Conservation (phyloP, 1,140 invertebrate species). For the Daktulosphaira vitifoliae region DNA sequence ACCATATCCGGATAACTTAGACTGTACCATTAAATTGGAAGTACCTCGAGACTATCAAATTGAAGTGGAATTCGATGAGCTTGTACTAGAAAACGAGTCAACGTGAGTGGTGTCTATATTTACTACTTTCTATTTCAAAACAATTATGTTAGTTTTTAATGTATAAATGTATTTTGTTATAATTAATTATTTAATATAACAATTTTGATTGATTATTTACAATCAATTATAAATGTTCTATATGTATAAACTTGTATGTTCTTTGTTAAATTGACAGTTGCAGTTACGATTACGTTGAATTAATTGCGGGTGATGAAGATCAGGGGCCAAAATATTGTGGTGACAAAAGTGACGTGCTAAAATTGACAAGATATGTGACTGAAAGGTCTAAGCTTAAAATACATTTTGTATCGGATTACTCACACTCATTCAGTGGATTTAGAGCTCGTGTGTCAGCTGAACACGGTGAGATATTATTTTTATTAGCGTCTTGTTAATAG, state of each 20-base stretch:
- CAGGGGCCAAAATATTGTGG: constrained; percentile 48
- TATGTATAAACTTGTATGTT: no score
- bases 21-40: constrained; percentile 52
- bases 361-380: constrained; percentile 56
- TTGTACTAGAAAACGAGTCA: constrained; percentile 58
- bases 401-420: constrained; percentile 60
- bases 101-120: constrained; percentile 51
- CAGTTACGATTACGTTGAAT: constrained; percentile 61
- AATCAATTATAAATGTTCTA: no score
- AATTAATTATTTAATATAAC: no score
- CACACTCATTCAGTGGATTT: constrained; percentile 60
- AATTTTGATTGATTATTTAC: no score
- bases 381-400: constrained; percentile 49
- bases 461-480: constrained; percentile 51
- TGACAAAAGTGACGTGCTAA: constrained; percentile 62
- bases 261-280: constrained; percentile 47
- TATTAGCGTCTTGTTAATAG: neutral
- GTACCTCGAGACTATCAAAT: constrained; percentile 53
- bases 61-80: constrained; percentile 57
- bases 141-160: no score
- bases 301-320: constrained; percentile 45
- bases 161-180: no score
- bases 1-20: constrained; percentile 59
- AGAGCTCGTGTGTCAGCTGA: constrained; percentile 56
- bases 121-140: no score